A percentile compares a stretch with the other conserved stretches of the same genome.
These are phyloP conservation scores for Callipepla californica DNA, from an alignment of 2,113 vertebrate species.

Conservation along the genomic window DNA sequence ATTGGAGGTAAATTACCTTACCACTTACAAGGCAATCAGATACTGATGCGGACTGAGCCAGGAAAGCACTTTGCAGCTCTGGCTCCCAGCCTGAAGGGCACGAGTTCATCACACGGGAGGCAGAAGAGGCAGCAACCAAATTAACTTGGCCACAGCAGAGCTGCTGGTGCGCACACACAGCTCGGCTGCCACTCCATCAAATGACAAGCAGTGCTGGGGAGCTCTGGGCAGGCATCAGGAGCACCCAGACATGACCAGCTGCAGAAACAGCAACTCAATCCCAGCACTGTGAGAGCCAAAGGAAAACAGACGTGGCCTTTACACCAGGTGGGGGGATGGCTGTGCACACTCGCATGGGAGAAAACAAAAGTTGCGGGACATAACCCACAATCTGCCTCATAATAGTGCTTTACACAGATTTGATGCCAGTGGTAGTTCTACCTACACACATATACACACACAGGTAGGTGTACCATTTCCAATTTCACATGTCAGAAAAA, in stretches of 20 bases:
- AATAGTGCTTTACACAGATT: not conserved
- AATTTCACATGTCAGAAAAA: not conserved
- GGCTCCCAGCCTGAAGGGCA: not conserved
- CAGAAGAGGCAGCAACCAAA: not conserved
- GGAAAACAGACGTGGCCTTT: not conserved
- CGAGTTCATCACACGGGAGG: fast-evolving
- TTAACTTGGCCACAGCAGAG: not conserved
- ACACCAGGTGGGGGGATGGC: not conserved
- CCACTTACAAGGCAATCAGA: not conserved
- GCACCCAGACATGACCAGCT: not conserved
- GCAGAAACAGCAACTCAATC: not conserved
- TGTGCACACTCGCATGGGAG: fast-evolving
- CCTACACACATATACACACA: fast-evolving
- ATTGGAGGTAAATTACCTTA: not conserved
- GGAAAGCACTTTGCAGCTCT: fast-evolving
- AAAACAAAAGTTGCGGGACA: not conserved
- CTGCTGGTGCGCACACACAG: fast-evolving
- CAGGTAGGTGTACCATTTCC: not conserved
- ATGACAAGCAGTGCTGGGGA: fast-evolving
- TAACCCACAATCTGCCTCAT: not conserved
- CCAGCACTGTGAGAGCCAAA: not conserved
- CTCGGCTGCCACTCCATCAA: fast-evolving
- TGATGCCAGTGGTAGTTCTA: not conserved
- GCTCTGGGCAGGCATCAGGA: not conserved
- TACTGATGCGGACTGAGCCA: not conserved